Evolutionary conservation across 2,888 invertebrate species (phyloP).

Genomic region (Lissocephala sabroskyi): DNA sequence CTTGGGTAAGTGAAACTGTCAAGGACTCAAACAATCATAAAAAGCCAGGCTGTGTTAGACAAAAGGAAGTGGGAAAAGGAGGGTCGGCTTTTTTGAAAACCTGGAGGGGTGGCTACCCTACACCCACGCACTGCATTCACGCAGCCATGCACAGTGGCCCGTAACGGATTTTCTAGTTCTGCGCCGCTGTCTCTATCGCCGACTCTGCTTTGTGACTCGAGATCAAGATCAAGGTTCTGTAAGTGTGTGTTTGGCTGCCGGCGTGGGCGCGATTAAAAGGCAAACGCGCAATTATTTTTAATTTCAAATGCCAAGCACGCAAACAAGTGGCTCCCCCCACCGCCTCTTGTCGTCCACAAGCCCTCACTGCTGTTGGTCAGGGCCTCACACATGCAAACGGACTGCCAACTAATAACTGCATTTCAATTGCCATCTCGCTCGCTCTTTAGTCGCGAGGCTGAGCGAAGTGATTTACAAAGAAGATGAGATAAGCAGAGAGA

Average conservation of each 20-base stretch:
- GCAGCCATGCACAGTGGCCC: too few species aligned
- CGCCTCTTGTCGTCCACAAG: not conserved
- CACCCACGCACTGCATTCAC: too few species aligned
- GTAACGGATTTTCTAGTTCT: not conserved
- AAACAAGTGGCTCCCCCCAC: not conserved
- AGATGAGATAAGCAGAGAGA: too few species aligned
- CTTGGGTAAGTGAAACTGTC: too few species aligned
- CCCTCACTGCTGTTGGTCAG: constrained; percentile 2
- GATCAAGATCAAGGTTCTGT: constrained; percentile 69
- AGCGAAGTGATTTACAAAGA: too few species aligned
- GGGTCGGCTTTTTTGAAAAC: too few species aligned
- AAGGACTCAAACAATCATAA: too few species aligned
- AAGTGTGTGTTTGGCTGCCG: constrained; percentile 1
- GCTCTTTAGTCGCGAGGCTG: not conserved
- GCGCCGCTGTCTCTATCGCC: constrained; percentile 9
- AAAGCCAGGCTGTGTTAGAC: too few species aligned
- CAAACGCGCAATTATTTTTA: not conserved
- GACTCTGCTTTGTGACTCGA: constrained; percentile 8
- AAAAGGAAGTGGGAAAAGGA: too few species aligned
- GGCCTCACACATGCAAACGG: too few species aligned
- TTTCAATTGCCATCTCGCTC: not conserved
- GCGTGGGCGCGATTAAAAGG: constrained; percentile 1
- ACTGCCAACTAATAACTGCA: not conserved
- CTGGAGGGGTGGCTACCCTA: too few species aligned
- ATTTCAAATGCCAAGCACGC: constrained; percentile 8